A percentile compares a stretch with the other conserved stretches of the same genome.
phyloP scores from a whole-genome alignment of 2,113 vertebrate genomes.

The Lasiurus cinereus region DNA sequence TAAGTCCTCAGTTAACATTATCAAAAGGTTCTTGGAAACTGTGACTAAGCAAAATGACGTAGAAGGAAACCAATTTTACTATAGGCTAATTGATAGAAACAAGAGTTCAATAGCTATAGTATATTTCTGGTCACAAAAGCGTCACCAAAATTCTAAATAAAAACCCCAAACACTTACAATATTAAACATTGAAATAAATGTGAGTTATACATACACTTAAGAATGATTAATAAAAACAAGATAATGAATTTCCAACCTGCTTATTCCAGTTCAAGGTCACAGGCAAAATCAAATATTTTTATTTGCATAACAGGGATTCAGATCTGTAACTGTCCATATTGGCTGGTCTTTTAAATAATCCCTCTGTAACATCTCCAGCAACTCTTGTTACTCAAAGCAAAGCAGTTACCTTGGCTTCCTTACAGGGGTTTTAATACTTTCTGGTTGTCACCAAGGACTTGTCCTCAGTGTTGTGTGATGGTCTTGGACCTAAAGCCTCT shows the following conservation, averaged over 20 bases:
- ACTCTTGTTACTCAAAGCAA: slow-evolving; percentile 1
- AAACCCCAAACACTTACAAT: background rate
- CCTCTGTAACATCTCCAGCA: slow-evolving; percentile 48
- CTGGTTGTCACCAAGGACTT: slow-evolving; percentile 19
- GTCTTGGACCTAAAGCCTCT: background rate
- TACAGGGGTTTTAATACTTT: slow-evolving; percentile 25
- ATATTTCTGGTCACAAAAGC: background rate
- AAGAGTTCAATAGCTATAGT: background rate
- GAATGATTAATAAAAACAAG: background rate
- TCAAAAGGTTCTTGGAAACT: background rate
- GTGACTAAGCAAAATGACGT: background rate
- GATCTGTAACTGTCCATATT: background rate
- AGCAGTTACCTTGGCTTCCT: slow-evolving; percentile 12
- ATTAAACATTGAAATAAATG: background rate
- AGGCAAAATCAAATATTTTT: slow-evolving; percentile 39
- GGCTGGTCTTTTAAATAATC: slow-evolving; percentile 46
- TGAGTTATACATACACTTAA: background rate
- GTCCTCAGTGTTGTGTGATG: background rate
- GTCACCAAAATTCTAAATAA: background rate
- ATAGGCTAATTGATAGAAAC: background rate
- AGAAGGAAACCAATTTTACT: background rate
- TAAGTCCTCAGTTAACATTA: background rate
- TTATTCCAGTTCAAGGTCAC: background rate
- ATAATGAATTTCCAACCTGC: background rate
- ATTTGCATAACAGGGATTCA: slow-evolving; percentile 10